Percentiles rank a stretch among this genome's conserved stretches.
Conservation (phyloP, 2,797 vertebrate genomes). For the Leuciscus waleckii region DNA sequence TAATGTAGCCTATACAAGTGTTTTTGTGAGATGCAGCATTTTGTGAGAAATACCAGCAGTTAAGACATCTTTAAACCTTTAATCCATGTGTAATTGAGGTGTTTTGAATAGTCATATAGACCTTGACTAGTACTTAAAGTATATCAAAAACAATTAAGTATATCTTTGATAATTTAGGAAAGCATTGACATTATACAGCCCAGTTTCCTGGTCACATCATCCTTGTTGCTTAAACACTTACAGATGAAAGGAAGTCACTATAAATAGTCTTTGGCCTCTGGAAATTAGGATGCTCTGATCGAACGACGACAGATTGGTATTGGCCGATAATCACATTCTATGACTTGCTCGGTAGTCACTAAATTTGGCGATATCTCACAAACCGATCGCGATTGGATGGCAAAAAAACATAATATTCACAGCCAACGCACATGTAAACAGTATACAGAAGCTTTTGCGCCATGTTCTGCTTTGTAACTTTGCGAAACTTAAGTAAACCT, state of each 20-base stretch:
- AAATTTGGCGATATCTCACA: background rate
- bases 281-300: background rate
- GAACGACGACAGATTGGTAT: background rate
- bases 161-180: background rate
- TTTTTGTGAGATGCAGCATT: background rate
- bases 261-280: constrained; percentile 71
- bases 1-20: background rate
- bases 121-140: background rate
- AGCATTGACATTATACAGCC: background rate
- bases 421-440: too few relatives aligned
- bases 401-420: too few relatives aligned
- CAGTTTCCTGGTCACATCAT: constrained; percentile 54
- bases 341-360: background rate
- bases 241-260: constrained; percentile 63
- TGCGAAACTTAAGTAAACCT: too few relatives aligned
- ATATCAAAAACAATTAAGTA: background rate
- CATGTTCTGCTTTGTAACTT: too few relatives aligned
- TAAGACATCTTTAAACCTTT: background rate
- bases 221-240: constrained; percentile 51
- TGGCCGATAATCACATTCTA: background rate
- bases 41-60: background rate
- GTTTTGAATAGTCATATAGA: background rate
- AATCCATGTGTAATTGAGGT: background rate
- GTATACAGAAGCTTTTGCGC: too few relatives aligned
- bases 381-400: background rate